These are phyloP conservation scores for Pristionchus maxplancki DNA, from an alignment of 2,888 invertebrate species.

Conservation along the genomic window DNA sequence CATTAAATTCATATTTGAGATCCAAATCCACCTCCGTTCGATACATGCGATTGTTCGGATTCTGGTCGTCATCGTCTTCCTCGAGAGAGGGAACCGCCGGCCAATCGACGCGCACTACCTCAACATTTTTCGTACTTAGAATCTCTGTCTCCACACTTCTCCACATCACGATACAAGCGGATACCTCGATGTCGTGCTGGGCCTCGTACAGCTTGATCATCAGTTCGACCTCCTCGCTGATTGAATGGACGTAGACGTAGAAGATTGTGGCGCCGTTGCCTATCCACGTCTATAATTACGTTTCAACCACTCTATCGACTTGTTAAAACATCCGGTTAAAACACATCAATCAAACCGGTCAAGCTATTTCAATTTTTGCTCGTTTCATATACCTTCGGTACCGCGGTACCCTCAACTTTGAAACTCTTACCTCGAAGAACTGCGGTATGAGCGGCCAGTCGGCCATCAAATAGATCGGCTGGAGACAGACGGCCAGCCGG, in stretches of 20 bases:
- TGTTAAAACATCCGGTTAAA: no score
- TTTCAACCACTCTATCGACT: neutral
- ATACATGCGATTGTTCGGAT: constrained; percentile 49
- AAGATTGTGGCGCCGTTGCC: constrained; percentile 47
- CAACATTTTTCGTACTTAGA: neutral
- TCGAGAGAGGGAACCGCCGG: neutral
- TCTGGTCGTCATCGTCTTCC: neutral
- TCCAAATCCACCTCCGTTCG: constrained; percentile 32
- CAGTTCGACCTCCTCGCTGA: constrained; percentile 47
- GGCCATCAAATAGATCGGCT: constrained; percentile 50
- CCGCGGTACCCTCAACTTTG: neutral
- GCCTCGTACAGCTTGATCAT: constrained; percentile 49
- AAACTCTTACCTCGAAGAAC: constrained; percentile 45
- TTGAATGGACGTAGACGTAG: constrained; percentile 52
- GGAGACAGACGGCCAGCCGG: constrained; percentile 51
- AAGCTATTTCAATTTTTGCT: neutral
- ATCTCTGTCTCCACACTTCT: neutral
- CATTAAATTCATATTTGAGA: no score
- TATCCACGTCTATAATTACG: constrained; percentile 24
- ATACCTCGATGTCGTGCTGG: constrained; percentile 8
- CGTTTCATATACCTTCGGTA: neutral
- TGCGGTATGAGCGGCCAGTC: constrained; percentile 52
- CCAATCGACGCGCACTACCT: constrained; percentile 49
- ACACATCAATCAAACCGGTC: neutral
- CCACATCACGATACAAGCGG: no score